Base-by-base conservation (phyloP, 1,140 invertebrate species). In the Metopolophium dirhodum region DNA sequence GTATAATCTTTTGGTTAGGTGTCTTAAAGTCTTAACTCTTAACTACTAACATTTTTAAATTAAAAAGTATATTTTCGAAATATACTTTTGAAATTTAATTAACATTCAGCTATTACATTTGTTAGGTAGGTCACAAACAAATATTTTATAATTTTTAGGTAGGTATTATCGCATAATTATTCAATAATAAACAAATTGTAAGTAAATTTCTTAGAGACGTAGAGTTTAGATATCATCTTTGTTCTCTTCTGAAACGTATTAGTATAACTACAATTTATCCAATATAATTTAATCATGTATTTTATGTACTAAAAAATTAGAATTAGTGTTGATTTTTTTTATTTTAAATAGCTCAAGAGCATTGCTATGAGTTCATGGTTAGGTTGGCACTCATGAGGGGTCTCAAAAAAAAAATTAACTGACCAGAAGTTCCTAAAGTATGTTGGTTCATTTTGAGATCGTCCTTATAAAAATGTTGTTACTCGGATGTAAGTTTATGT, bases 371-470 rank as follows among this genome's bases (percentile, higher is more conserved):
- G 99, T 99, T 11, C 99, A 99, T 95, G 99, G 99, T 82, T n/a
- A n/a, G n/a, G n/a, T n/a, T n/a, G n/a, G 99, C 99, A 9, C 96
- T 99, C 30, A 99, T 99, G 99, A 98, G 97, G 97, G 97, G 97
- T 8, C 95, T 98, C n/a, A 97, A 97, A 83, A 97, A 97, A 97
- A 95, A 96, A 96, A n/a, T 95, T 98, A 41, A 97, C 94, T 97
- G 97, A 35, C 97, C 97, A 20, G 97, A 98, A 96, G 97, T 98
- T 22, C 96, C 97, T 7, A 95, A 97, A 94, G 97, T 98, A 97
- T 95, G 97, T 98, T 94, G 97, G 97, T n/a, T 97, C 97, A 47
- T 98, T 97, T 95, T 98, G 97, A 97, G 97, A 97, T 95, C 96
- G 97, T 94, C 97, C 97, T 2, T 95, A 97, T 61, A 95, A 97